Evolutionary conservation across 2,797 vertebrate species (phyloP).

Genomic region (Salmo trutta): DNA sequence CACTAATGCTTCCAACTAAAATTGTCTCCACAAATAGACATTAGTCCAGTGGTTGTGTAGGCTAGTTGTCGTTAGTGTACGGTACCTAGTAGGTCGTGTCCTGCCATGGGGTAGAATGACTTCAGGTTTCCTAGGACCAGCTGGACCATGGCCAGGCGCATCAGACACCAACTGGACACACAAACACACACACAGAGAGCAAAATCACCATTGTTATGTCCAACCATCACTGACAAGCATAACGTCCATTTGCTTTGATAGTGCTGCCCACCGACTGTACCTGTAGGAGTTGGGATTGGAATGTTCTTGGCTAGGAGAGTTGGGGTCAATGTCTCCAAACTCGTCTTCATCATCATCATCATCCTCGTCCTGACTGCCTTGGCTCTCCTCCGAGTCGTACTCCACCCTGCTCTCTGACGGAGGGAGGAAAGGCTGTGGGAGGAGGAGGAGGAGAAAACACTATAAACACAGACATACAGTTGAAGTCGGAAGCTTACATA

Average conservation of each 20-base stretch:
- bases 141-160: constrained; percentile 96
- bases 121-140: constrained; percentile 92
- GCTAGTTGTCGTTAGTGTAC: not conserved
- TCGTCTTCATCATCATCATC: constrained; percentile 69
- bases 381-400: constrained; percentile 96
- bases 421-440: constrained; percentile 83
- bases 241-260: not conserved
- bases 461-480: not conserved
- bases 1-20: not conserved
- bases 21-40: not conserved
- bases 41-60: not conserved
- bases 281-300: constrained; percentile 97
- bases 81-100: constrained; percentile 91
- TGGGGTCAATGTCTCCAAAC: constrained; percentile 75
- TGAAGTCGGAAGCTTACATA: no score
- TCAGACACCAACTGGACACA: constrained; percentile 92
- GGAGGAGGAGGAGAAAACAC: constrained; percentile 32
- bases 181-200: not conserved
- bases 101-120: constrained; percentile 93
- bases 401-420: constrained; percentile 81
- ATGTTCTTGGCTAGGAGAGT: constrained; percentile 84
- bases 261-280: constrained; percentile 62
- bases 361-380: constrained; percentile 83
- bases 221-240: not conserved
- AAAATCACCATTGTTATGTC: not conserved